Evolutionary conservation across 2,888 invertebrate species (phyloP).

Genomic region (Thysanoteuthis rhombus): DNA sequence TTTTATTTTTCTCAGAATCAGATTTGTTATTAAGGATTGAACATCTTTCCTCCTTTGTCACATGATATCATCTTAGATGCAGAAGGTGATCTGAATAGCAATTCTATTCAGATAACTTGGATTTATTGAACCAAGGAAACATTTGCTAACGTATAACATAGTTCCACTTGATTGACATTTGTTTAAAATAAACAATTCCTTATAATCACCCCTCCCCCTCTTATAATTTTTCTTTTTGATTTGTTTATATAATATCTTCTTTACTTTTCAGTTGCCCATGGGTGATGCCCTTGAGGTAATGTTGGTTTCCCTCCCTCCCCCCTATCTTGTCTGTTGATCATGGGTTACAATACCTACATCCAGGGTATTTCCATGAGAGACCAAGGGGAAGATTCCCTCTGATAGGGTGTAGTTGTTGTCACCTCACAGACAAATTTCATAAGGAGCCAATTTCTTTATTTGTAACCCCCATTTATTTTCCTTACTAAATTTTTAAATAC

Average conservation of each 20-base stretch:
- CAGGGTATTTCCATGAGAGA: background rate
- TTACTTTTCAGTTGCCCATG: constrained; percentile 29
- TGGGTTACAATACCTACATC: background rate
- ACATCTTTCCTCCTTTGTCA: background rate
- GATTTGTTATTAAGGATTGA: no score
- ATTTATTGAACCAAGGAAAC: background rate
- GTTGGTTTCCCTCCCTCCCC: background rate
- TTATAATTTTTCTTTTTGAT: background rate
- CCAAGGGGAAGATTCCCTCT: background rate
- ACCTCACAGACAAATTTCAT: background rate
- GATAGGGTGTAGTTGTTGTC: background rate
- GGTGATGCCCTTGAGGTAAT: constrained; percentile 24
- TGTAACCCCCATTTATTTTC: background rate
- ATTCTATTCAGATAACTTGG: background rate
- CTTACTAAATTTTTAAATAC: background rate
- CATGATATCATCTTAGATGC: background rate
- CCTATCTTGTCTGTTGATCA: background rate
- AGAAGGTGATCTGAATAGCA: background rate
- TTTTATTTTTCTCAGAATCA: no score
- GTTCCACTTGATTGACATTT: no score
- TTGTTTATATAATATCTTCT: constrained; percentile 16
- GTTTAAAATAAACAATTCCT: no score
- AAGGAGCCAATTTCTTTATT: background rate
- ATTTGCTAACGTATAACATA: no score
- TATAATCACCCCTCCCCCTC: background rate